Evolutionary conservation across 2,888 invertebrate species (phyloP).

Genomic region (Chorisops tibialis): DNA sequence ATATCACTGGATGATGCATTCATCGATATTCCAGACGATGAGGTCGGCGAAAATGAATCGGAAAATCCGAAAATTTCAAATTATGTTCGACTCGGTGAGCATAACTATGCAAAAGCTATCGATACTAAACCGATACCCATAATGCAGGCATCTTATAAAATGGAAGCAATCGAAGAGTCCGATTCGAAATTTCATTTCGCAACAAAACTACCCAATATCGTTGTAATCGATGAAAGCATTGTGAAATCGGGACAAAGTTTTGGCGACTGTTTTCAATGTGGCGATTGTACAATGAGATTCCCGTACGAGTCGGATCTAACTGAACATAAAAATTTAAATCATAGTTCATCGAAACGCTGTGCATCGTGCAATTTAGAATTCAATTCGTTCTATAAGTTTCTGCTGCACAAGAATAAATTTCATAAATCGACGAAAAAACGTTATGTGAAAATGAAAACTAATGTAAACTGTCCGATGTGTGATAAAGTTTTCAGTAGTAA

Average conservation of each 20-base stretch:
- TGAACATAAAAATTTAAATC: slow-evolving; percentile 22
- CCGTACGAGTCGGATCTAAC: slow-evolving; percentile 13
- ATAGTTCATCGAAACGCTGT: slow-evolving; percentile 5
- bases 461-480: slow-evolving; percentile 42
- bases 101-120: slow-evolving; percentile 24
- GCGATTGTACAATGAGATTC: slow-evolving; percentile 22
- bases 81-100: slow-evolving; percentile 8
- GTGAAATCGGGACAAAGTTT: slow-evolving; percentile 42
- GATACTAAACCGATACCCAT: neutral
- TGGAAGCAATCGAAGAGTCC: slow-evolving; percentile 24
- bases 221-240: slow-evolving; percentile 50
- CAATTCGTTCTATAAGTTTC: slow-evolving; percentile 23
- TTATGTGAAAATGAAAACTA: slow-evolving; percentile 16
- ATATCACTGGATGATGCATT: slow-evolving; percentile 50
- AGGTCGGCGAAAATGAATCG: slow-evolving; percentile 29
- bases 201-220: slow-evolving; percentile 37
- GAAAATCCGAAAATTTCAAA: neutral
- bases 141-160: slow-evolving; percentile 16
- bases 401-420: slow-evolving; percentile 28
- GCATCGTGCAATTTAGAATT: slow-evolving; percentile 27
- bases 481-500: slow-evolving; percentile 42
- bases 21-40: slow-evolving; percentile 49
- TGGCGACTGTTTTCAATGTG: slow-evolving; percentile 22
- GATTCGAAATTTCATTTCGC: neutral
- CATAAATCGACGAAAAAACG: slow-evolving; percentile 4